Percentiles rank a stretch among this genome's conserved stretches.
phyloP scores from a whole-genome alignment of 2,113 vertebrate species.

The Acrocephalus arundinaceus region DNA sequence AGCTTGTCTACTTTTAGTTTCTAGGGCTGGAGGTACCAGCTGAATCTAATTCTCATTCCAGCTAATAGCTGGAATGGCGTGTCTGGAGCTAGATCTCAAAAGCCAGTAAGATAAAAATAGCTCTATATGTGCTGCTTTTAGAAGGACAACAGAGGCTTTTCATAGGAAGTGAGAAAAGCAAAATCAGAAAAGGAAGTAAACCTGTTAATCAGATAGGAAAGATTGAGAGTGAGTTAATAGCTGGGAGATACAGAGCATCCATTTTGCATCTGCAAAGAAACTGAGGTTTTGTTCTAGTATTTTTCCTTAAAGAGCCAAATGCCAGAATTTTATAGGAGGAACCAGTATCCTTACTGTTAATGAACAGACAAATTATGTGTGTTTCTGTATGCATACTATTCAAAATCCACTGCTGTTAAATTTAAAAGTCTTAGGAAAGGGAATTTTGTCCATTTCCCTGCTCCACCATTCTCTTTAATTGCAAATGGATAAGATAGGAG shows the following conservation, averaged over 20 bases:
- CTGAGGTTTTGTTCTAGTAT: not conserved
- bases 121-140: not conserved
- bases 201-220: not conserved
- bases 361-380: not conserved
- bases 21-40: not conserved
- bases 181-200: not conserved
- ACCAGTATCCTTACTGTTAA: not conserved
- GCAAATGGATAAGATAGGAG: not conserved
- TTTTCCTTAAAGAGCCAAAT: not conserved
- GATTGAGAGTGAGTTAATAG: not conserved
- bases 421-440: not conserved
- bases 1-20: not conserved
- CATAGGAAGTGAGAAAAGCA: not conserved
- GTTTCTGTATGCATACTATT: not conserved
- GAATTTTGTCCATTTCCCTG: not conserved
- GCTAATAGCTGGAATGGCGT: not conserved
- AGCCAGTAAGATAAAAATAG: not conserved
- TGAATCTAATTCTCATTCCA: not conserved
- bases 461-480: not conserved
- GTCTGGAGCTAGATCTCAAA: not conserved
- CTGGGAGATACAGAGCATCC: not conserved
- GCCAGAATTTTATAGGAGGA: not conserved
- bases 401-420: not conserved
- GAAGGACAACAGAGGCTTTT: not conserved
- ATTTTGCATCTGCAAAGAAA: not conserved